Evolutionary conservation across 2,888 invertebrate species (phyloP), one percentile per base, ranked within the genome.

Genomic region (Mantis religiosa): DNA sequence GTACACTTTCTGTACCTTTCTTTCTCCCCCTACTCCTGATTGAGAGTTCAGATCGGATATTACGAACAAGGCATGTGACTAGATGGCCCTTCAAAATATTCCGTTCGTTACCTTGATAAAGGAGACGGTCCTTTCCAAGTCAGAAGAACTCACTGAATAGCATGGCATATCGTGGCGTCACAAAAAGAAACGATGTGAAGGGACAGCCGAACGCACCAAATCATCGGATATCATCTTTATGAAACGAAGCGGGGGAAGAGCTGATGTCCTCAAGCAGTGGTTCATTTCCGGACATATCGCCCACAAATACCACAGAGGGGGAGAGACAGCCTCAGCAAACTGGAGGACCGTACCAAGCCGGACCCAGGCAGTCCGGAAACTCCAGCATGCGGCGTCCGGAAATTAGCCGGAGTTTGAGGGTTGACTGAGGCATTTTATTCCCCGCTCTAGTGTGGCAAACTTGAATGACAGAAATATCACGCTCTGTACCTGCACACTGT

Each of bases 321-420:
- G 25, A 71, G 25, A 71, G 54, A 20, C 20, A 20, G 54, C 54
- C 54, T 20, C 83, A 20, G 83, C 28, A 25, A 28, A 47, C n/a
- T 81, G 83, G 27, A 83, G 83, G 41, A 12, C 81, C 54, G 54
- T 71, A 25, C 89, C 47, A 88, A 87, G 47, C 47, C 25, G 28
- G 83, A 41, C 83, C 54, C 25, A 28, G 54, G 28, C 54, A 54
- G 86, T 28, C 89, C 87, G 89, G 87, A 89, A 86, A 83, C 83
- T 54, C 87, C 34, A 83, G 54, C 89, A 89, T 86, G 88, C 89
- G 86, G 85, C 88, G 28, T 41, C 87, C 89, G 89, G 89, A 89
- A 89, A 89, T 89, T 89, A 83, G 88, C 88, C 87, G 30, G 82
- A 89, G 87, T 86, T 87, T 71, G 54, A 71, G 54, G 54, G 54